These are phyloP conservation scores for Cerceris ruficornis DNA, from an alignment of 2,888 invertebrate species.

Conservation along the genomic window DNA sequence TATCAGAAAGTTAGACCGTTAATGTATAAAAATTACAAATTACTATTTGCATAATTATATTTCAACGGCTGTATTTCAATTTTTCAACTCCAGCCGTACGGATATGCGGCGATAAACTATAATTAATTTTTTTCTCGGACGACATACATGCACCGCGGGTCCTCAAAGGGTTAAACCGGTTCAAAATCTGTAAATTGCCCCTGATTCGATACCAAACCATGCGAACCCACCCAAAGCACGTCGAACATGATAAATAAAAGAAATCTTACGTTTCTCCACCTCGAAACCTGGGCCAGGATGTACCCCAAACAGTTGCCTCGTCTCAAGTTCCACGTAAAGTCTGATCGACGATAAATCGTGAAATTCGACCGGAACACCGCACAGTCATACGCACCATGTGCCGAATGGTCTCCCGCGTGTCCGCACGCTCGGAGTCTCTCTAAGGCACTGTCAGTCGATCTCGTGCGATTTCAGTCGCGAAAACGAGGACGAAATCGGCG, in stretches of 20 bases:
- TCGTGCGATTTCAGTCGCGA: conserved; percentile 47
- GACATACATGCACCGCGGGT: no score
- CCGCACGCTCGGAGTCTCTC: conserved; percentile 53
- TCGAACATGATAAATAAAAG: not conserved
- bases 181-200: no score
- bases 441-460: conserved; percentile 47
- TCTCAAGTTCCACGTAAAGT: not conserved
- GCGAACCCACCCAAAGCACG: no score
- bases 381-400: conserved; percentile 55
- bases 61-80: no score
- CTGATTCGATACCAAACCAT: no score
- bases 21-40: no score
- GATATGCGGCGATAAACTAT: no score
- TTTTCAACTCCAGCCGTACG: no score
- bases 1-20: no score
- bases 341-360: conserved; percentile 9
- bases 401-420: conserved; percentile 50
- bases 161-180: no score
- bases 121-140: no score
- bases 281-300: not conserved
- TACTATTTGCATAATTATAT: no score
- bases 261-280: conserved; percentile 39
- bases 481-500: conserved; percentile 48
- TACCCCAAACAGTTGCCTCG: not conserved
- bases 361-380: conserved; percentile 37